These are phyloP conservation scores for Leuciscus waleckii DNA, from an alignment of 2,797 vertebrate genomes.

Conservation along the genomic window DNA sequence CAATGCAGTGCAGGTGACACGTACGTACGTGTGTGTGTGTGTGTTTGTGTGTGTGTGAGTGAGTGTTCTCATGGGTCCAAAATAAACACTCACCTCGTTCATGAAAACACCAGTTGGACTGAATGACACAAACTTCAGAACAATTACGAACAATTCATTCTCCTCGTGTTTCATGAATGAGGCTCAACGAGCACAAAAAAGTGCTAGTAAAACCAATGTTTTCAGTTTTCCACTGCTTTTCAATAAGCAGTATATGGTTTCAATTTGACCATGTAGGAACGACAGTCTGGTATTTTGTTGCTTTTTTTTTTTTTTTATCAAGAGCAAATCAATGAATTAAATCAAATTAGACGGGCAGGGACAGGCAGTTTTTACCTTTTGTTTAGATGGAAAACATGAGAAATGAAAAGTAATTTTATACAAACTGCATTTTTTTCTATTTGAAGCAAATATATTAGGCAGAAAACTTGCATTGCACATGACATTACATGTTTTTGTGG, in stretches of 20 bases:
- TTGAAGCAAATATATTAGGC: too few relatives aligned
- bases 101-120: not conserved
- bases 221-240: not conserved
- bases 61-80: not conserved
- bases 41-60: not conserved
- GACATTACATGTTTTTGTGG: not conserved
- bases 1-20: constrained; percentile 72
- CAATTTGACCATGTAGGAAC: not conserved
- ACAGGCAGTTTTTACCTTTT: not conserved
- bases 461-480: too few relatives aligned
- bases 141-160: not conserved
- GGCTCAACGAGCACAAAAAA: not conserved
- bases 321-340: not conserved
- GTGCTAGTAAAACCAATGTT: not conserved
- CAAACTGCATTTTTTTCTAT: too few relatives aligned
- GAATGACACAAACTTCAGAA: not conserved
- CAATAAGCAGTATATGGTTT: not conserved
- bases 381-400: not conserved
- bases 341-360: not conserved
- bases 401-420: not conserved
- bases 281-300: not conserved
- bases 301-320: too few relatives aligned
- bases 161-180: not conserved
- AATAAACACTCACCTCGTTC: not conserved
- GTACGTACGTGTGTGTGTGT: constrained; percentile 22